Evolutionary conservation across 2,888 invertebrate species (phyloP), one percentile per base, ranked within the genome.

Genomic region (Hirtodrosophila histrioides): DNA sequence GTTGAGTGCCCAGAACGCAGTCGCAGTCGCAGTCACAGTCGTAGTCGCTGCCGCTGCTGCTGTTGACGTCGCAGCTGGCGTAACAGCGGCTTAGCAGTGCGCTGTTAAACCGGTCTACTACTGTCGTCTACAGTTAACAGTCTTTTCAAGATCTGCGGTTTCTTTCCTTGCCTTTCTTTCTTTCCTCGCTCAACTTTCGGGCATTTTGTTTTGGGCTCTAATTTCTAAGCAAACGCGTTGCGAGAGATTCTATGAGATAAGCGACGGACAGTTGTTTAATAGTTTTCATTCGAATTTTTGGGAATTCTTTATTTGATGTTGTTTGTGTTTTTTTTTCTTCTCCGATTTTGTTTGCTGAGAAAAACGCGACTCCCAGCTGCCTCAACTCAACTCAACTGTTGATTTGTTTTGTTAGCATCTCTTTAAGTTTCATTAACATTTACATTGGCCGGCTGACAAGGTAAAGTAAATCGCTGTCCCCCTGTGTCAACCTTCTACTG

Each of bases 351-450:
- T 79, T 79, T 67, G 69, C 70, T 71, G 78, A 86, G 88, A 83
- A 84, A 75, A 82, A 77, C 50, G 65, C 55, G 68, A 51, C 76
- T 72, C 71, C 57, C 63, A 63, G 39, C 27, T 29, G 17, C 17
- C 17, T 17, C 17, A 17, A 40, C 45, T 31, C 23, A 46, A 35
- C 40, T 33, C 53, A 49, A 51, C 53, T 72, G 83, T 83, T 79
- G 83, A 83, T 71, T 67, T 75, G 55, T 54, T 78, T 84, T 54
- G 76, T 84, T 78, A 87, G 87, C 76, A 73, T 80, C 84, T 88
- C 76, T 84, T 85, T 78, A 69, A 69, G 68, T 88, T 84, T 88
- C 72, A 88, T 88, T 88, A 84, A 74, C 87, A 87, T 73, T 78
- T 75, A 50, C 73, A n/a, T n/a, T n/a, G n/a, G n/a, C n/a, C n/a